Evolutionary conservation across 2,113 vertebrate species (phyloP).

Genomic region (Osmerus mordax): DNA sequence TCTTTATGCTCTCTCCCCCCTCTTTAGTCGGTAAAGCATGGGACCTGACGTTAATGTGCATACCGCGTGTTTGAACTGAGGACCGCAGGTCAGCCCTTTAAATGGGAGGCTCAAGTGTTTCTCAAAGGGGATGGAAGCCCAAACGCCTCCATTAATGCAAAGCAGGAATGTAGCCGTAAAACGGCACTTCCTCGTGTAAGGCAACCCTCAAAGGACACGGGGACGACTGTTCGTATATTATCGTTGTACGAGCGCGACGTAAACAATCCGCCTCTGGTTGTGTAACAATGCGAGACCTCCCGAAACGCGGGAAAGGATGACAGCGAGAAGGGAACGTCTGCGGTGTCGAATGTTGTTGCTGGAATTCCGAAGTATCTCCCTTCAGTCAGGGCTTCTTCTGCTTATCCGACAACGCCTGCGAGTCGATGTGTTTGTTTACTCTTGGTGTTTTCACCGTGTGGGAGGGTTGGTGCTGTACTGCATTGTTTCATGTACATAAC

Average conservation of each 20-base stretch:
- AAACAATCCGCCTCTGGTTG: not conserved
- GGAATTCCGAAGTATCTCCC: not conserved
- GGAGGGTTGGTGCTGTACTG: no score
- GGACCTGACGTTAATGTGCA: conserved; percentile 64
- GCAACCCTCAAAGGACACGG: conserved; percentile 34
- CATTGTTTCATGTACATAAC: not conserved
- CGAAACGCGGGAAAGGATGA: no score
- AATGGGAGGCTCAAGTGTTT: conserved; percentile 70
- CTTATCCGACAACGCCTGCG: not conserved
- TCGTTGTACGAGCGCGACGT: not conserved
- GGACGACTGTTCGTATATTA: conserved; percentile 6
- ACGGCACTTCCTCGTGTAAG: conserved; percentile 66
- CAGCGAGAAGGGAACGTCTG: no score
- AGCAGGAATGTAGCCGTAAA: conserved; percentile 71
- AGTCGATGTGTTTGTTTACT: not conserved
- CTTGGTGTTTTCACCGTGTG: conserved; percentile 21
- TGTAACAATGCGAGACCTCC: no score
- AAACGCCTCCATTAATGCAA: conserved; percentile 68
- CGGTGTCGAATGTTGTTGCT: no score
- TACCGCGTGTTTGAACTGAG: conserved; percentile 66
- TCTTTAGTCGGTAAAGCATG: conserved; percentile 50
- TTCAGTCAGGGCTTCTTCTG: not conserved
- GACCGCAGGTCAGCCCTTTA: conserved; percentile 71
- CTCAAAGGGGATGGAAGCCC: conserved; percentile 65
- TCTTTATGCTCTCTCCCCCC: conserved; percentile 64